Conservation (phyloP, 2,113 vertebrate genomes). For the Lophius piscatorius region DNA sequence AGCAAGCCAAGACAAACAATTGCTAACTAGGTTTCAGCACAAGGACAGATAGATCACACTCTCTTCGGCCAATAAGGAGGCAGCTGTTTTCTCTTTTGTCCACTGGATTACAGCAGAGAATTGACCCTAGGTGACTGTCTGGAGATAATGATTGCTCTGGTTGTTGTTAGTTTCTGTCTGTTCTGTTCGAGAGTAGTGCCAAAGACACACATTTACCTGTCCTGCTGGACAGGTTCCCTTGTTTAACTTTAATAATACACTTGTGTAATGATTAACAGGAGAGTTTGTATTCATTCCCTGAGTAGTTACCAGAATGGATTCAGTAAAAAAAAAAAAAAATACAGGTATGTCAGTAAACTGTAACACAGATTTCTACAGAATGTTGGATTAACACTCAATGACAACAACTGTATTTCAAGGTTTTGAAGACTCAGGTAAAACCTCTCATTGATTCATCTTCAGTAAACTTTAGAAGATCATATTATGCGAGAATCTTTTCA, state of each 20-base stretch:
- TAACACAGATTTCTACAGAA: background rate
- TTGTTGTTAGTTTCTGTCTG: slow-evolving; percentile 8
- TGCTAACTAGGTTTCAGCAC: background rate
- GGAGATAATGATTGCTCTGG: background rate
- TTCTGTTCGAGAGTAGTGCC: slow-evolving; percentile 16
- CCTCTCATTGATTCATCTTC: no score
- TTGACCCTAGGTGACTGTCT: background rate
- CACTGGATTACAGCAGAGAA: background rate
- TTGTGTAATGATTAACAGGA: slow-evolving; percentile 59
- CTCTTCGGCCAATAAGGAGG: slow-evolving; percentile 2
- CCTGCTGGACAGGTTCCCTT: slow-evolving; percentile 65
- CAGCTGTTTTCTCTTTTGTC: background rate
- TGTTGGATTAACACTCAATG: background rate
- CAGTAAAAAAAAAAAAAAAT: background rate
- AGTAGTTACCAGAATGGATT: background rate
- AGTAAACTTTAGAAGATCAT: no score
- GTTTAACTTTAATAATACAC: slow-evolving; percentile 32
- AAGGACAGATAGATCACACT: slow-evolving; percentile 5
- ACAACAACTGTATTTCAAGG: background rate
- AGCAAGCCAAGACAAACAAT: slow-evolving; percentile 56
- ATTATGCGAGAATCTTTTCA: background rate
- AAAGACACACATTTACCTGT: slow-evolving; percentile 4
- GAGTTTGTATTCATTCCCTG: background rate
- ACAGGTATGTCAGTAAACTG: background rate
- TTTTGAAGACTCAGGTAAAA: background rate